A percentile compares a stretch with the other conserved stretches of the same genome.
Evolutionary conservation across 2,888 invertebrate genomes (phyloP).

Genomic region (Scrobipalpa costella): DNA sequence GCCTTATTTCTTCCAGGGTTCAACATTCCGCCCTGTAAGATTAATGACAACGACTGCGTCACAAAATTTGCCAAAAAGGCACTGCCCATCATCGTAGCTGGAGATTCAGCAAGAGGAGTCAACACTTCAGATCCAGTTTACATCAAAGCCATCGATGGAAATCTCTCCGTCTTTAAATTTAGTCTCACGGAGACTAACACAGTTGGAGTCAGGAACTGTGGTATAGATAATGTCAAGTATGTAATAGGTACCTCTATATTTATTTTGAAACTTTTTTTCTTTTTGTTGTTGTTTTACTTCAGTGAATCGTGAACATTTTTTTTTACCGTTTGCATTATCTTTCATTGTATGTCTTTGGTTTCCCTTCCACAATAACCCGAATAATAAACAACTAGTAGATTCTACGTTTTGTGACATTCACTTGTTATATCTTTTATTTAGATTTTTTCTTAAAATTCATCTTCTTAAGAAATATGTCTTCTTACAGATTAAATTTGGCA

Average conservation of each 20-base stretch:
- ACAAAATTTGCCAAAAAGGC: background rate
- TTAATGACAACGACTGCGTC: background rate
- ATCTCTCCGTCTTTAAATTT: slow-evolving; percentile 33
- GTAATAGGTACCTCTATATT: slow-evolving; percentile 14
- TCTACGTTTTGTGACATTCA: too few species aligned
- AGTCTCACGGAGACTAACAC: slow-evolving; percentile 32
- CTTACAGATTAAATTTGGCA: slow-evolving; percentile 33
- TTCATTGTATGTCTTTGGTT: background rate
- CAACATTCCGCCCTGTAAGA: slow-evolving; percentile 2
- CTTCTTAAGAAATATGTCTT: background rate
- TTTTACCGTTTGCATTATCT: background rate
- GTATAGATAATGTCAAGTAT: slow-evolving; percentile 35
- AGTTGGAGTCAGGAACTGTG: slow-evolving; percentile 36
- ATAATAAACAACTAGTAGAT: too few species aligned
- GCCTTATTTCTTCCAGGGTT: slow-evolving; percentile 36
- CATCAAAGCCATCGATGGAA: slow-evolving; percentile 32
- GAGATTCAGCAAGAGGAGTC: slow-evolving; percentile 36
- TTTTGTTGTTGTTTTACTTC: too few species aligned
- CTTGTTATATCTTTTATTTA: too few species aligned
- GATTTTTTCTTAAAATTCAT: background rate
- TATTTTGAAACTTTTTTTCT: too few species aligned
- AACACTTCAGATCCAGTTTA: slow-evolving; percentile 44
- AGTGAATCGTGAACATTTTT: background rate
- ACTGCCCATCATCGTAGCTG: slow-evolving; percentile 24
- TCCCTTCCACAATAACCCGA: too few species aligned